phyloP scores from a whole-genome alignment of 2,888 invertebrate genomes.

The Perithous albicinctus region DNA sequence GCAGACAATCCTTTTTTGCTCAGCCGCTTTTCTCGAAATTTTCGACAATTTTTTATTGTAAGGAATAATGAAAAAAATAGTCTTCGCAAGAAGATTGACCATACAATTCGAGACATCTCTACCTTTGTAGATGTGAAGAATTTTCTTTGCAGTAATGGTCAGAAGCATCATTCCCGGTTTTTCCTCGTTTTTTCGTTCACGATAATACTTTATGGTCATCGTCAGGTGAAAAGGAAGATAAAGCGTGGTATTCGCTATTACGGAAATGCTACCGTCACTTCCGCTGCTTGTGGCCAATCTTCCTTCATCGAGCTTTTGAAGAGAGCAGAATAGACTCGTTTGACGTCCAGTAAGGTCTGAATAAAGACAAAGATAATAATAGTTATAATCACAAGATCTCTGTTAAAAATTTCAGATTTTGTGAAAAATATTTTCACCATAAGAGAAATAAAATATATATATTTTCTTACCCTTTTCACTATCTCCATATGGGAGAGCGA shows the following conservation, averaged over 20 bases:
- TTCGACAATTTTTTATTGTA: no score
- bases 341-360: conserved; percentile 71
- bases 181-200: conserved; percentile 86
- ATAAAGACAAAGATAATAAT: conserved; percentile 31
- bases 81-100: not conserved
- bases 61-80: no score
- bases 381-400: no score
- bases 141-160: conserved; percentile 89
- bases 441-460: not conserved
- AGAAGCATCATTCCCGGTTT: conserved; percentile 84
- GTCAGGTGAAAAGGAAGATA: conserved; percentile 91
- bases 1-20: no score
- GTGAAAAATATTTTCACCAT: not conserved
- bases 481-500: conserved; percentile 87
- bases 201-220: conserved; percentile 87
- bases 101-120: conserved; percentile 79
- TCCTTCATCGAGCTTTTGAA: conserved; percentile 87
- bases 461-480: conserved; percentile 74
- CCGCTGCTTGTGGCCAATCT: conserved; percentile 42
- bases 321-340: conserved; percentile 87
- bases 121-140: conserved; percentile 93
- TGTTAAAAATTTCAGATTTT: no score
- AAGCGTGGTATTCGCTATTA: conserved; percentile 86
- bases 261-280: conserved; percentile 80
- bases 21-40: no score